Conservation (phyloP, 2,113 vertebrate species). For the Leucoraja erinaceus region DNA sequence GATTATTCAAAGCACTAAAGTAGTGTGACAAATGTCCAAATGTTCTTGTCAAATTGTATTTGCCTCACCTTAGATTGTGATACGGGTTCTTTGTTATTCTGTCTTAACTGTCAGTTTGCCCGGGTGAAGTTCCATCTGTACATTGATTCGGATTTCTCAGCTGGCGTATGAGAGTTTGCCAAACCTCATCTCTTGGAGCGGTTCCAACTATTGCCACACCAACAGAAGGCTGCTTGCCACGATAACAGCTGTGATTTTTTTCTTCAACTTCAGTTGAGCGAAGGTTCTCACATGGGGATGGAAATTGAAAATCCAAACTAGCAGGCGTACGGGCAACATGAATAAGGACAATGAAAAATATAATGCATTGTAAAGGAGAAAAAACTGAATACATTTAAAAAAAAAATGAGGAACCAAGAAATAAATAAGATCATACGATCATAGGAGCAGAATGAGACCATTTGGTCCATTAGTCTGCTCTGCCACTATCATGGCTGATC, state of each 20-base stretch:
- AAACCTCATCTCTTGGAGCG: not conserved
- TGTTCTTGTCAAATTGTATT: not conserved
- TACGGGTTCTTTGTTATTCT: not conserved
- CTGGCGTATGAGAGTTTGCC: not conserved
- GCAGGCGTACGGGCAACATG: not conserved
- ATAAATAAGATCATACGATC: not conserved
- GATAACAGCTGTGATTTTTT: conserved; percentile 25
- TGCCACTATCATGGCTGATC: no score
- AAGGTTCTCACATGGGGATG: not conserved
- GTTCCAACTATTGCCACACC: not conserved
- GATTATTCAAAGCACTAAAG: not conserved
- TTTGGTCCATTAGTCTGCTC: no score
- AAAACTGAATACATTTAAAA: not conserved
- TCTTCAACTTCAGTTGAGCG: no score
- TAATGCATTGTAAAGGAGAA: not conserved
- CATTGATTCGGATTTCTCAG: not conserved
- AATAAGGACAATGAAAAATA: not conserved
- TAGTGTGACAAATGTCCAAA: not conserved
- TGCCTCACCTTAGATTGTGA: not conserved
- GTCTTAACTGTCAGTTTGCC: not conserved
- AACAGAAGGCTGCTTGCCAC: not conserved
- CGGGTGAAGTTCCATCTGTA: not conserved
- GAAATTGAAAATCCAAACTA: not conserved
- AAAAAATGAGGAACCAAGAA: not conserved
- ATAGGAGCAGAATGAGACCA: no score